A percentile compares a stretch with the other conserved stretches of the same genome.
phyloP scores from a whole-genome alignment of 2,113 vertebrate genomes.

The Scartelaos histophorus region DNA sequence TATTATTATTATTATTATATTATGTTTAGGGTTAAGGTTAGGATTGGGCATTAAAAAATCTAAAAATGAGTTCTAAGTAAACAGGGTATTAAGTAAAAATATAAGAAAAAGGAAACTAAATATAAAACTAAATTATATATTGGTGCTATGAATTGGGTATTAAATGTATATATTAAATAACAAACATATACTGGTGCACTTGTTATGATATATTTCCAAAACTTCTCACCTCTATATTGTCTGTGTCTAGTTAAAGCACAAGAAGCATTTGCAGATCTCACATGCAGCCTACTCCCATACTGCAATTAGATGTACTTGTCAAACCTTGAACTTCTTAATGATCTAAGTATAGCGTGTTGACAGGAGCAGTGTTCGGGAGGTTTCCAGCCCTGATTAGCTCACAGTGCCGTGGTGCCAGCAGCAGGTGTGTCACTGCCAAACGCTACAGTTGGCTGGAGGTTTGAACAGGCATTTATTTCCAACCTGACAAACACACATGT shows the following conservation, averaged over 20 bases:
- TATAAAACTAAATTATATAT: too few species aligned
- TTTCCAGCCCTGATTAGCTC: conserved; percentile 36
- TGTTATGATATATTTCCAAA: too few species aligned
- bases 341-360: conserved; percentile 28
- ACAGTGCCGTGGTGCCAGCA: conserved; percentile 35
- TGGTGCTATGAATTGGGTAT: too few species aligned
- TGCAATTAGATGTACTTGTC: conserved; percentile 22
- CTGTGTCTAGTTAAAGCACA: background rate
- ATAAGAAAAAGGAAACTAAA: too few species aligned
- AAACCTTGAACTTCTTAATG: conserved; percentile 33
- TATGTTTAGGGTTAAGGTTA: too few species aligned
- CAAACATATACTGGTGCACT: too few species aligned
- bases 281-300: conserved; percentile 3
- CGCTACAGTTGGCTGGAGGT: conserved; percentile 33
- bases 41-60: too few species aligned
- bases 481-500: background rate
- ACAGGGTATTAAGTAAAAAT: too few species aligned
- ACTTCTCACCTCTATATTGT: background rate
- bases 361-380: conserved; percentile 34
- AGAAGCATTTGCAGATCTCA: background rate
- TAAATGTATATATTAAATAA: too few species aligned
- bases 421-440: conserved; percentile 28
- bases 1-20: too few species aligned
- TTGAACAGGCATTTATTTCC: conserved; percentile 25
- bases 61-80: too few species aligned